Base-by-base conservation (phyloP, 1,140 invertebrate species). In the Ips typographus region DNA sequence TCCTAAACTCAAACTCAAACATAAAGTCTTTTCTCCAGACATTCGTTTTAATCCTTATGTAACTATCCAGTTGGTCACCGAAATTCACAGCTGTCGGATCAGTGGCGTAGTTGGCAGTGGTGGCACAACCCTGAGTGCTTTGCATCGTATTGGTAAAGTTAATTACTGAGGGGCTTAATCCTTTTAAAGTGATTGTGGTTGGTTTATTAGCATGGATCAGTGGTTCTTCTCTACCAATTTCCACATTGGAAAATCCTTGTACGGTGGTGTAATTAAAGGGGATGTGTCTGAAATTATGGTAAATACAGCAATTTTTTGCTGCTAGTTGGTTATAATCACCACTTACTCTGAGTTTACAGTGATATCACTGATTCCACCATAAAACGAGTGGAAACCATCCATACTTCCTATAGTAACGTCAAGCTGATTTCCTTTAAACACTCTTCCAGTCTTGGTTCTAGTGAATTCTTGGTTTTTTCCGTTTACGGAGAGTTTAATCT, bases 51-150 rank as follows among this genome's bases (percentile, higher is more conserved):
- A 91, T 80, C 67, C 88, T 84, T 0, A 93, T 89, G 77, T 93
- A 90, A 77, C 93, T 94, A 69, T 91, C 85, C 0, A 85, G 78
- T 60, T 86, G 85, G 79, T 95, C 93, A 2, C 94, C 94, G 75
- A 95, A 95, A 81, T 94, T 94, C 4, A 93, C 86, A 7, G 93
- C 93, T 42, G 90, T 62, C 1, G 88, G 86, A 79, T 94, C 91
- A 53, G 92, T 82, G 0, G 88, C 89, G 75, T 93, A 92, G 55
- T 89, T 90, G 2, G 85, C 85, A 58, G 88, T 86, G 82, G 90
- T 86, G 55, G 82, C 81, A 65, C 85, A 87, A 36, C 82, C 82
- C 71, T 83, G 82, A 0, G 82, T 82, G 68, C 83, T 82, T 36
- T 77, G 77, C 74, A 77, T 74, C 2, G 65, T 64, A 40, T 72